Evolutionary conservation across 2,797 vertebrate species (phyloP).

Genomic region (Uromys caudimaculatus): DNA sequence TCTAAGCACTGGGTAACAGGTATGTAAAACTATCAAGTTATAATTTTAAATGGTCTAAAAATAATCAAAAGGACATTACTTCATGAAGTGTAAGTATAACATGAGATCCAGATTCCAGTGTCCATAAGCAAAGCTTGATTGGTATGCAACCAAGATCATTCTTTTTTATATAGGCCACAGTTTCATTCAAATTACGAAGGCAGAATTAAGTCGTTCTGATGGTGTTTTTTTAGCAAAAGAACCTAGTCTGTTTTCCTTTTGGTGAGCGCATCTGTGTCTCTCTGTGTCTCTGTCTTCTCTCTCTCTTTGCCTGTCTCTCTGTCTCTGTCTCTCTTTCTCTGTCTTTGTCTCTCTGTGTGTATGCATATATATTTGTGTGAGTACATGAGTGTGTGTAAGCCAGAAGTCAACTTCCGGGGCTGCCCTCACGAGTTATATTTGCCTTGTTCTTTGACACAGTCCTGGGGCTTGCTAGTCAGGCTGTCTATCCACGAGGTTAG

Average conservation of each 20-base stretch:
- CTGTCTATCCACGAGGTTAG: background rate
- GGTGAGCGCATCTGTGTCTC: background rate
- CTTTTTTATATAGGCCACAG: background rate
- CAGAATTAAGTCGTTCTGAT: background rate
- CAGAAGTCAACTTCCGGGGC: background rate
- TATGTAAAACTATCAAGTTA: background rate
- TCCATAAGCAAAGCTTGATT: background rate
- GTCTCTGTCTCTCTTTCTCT: background rate
- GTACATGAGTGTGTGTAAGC: background rate
- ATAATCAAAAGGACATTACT: background rate
- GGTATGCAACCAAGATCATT: background rate
- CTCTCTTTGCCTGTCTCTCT: background rate
- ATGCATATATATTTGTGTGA: background rate
- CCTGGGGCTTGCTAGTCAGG: background rate
- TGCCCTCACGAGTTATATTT: background rate
- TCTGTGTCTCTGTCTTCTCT: background rate
- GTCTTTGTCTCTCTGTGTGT: background rate
- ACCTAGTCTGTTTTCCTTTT: slow-evolving; percentile 25
- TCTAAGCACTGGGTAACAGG: background rate
- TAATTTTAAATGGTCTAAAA: slow-evolving; percentile 9
- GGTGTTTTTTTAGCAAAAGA: background rate
- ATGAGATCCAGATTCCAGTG: slow-evolving; percentile 40
- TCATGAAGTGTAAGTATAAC: slow-evolving; percentile 37
- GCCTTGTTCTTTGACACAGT: background rate
- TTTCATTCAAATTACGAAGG: background rate